phyloP scores from a whole-genome alignment of 2,113 vertebrate genomes.

The Spizaetus ornatus region DNA sequence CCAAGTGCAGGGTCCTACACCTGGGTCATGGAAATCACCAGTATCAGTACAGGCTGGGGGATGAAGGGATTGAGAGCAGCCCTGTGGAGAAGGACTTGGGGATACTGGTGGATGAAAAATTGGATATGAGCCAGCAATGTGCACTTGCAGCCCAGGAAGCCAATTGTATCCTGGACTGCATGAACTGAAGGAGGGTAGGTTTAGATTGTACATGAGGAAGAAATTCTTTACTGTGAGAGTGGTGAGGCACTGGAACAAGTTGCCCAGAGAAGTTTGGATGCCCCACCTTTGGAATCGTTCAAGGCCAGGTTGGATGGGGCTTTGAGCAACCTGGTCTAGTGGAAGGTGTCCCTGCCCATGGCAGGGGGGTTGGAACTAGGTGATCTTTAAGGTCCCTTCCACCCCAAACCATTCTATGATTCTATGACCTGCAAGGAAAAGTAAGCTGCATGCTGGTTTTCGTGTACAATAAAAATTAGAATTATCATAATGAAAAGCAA shows the following conservation, averaged over 20 bases:
- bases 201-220: background rate
- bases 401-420: background rate
- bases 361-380: background rate
- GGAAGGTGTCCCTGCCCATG: background rate
- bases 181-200: background rate
- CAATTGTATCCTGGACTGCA: background rate
- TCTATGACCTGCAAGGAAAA: background rate
- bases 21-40: background rate
- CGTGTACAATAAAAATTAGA: background rate
- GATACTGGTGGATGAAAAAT: background rate
- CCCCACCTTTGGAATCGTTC: background rate
- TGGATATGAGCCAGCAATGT: background rate
- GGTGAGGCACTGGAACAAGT: background rate
- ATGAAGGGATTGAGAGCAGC: background rate
- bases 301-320: background rate
- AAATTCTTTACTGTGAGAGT: background rate
- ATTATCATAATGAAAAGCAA: background rate
- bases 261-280: background rate
- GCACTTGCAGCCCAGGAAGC: rapidly evolving
- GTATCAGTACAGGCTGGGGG: background rate
- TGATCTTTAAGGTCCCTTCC: background rate
- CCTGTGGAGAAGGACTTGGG: background rate
- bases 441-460: background rate
- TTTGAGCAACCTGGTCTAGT: background rate
- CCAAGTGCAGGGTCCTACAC: background rate